Base-by-base conservation (phyloP, 2,797 vertebrate genomes). In the Peromyscus eremicus region DNA sequence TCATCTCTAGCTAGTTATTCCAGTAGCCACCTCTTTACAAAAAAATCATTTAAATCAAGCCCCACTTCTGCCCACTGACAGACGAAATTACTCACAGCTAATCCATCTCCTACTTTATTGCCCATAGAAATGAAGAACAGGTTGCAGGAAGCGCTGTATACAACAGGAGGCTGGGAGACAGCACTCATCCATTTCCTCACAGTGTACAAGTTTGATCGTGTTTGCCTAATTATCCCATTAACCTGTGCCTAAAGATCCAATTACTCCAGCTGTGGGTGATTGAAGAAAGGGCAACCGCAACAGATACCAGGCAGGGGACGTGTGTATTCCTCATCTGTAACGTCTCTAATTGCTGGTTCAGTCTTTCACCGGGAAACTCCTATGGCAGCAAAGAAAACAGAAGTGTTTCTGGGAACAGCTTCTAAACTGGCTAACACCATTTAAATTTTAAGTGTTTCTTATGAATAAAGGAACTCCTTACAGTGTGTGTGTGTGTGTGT, bases 211-310 rank as follows among this genome's bases (percentile, higher is more conserved):
- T 98, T 96, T 97, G 98, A 98, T 98, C 97, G 92, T 97, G 60
- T 98, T 98, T 98, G 97, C 94, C 97, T 98, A 98, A 99, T 98
- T 98, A 98, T 97, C 98, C 98, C 98, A 98, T 98, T 99, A 99
- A 98, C 98, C 98, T 98, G 96, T 97, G 98, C 98, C 98, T 98
- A 98, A 98, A 98, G 97, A 98, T 98, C 96, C 49, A 76, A 98
- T 98, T 98, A 98, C 75, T 98, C 95, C 97, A 98, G 96, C 97
- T 98, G 97, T 98, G 95, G 93, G 97, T 98, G 98, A 97, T 96
- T 98, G 98, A 98, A 91, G 97, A 97, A 98, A 98, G 98, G 97
- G 97, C 96, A 97, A 92, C 62, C 43, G 94, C 96, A 96, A 76
- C 95, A 97, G 96, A 96, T 97, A 98, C 97, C 96, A 97, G 91